Base-by-base conservation (phyloP, 1,140 invertebrate genomes). In the Adelges cooleyi region DNA sequence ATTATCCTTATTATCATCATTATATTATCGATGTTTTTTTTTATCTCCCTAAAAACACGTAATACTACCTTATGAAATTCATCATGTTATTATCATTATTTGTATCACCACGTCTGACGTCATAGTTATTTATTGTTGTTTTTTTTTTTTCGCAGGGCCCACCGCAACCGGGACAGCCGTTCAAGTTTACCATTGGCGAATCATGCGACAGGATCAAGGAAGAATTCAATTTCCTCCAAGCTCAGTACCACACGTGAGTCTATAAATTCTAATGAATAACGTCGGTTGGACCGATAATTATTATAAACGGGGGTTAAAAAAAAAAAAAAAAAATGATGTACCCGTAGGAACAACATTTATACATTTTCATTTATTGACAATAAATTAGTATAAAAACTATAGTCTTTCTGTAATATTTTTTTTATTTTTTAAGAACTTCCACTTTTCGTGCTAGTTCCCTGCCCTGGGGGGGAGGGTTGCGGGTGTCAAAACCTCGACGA, bases 181-280 rank as follows among this genome's bases (percentile, higher is more conserved):
- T 96, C 75, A 97, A 97, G 78, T 97, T 96, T 79, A 96, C 92
- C 67, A 88, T 98, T 73, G 86, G 88, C 46, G 95, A 97, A 77
- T 93, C 91, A 71, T 90, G 94, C 79, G 94, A 98, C 78, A 83
- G 94, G 73, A 97, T 98, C 74, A 98, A 98, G 81, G 94, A 98
- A 78, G 94, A 98, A 81, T 97, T 97, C 78, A 95, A 92, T 80
- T 97, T 96, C 79, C 82, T 98, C 68, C 94, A 98, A 79, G 90
- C 92, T 68, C 94, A 98, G 82, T 95, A 95, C 81, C 94, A 98
- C 80, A 95, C 90, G 93, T 96, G 79, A 92, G 88, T 89, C n/a
- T n/a, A n/a, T n/a, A n/a, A n/a, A n/a, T n/a, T n/a, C n/a, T n/a
- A n/a, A n/a, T n/a, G n/a, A n/a, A n/a, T n/a, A n/a, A n/a, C n/a